Evolutionary conservation across 2,797 vertebrate genomes (phyloP), one percentile per base, ranked within the genome.

Genomic region (Acomys russatus): DNA sequence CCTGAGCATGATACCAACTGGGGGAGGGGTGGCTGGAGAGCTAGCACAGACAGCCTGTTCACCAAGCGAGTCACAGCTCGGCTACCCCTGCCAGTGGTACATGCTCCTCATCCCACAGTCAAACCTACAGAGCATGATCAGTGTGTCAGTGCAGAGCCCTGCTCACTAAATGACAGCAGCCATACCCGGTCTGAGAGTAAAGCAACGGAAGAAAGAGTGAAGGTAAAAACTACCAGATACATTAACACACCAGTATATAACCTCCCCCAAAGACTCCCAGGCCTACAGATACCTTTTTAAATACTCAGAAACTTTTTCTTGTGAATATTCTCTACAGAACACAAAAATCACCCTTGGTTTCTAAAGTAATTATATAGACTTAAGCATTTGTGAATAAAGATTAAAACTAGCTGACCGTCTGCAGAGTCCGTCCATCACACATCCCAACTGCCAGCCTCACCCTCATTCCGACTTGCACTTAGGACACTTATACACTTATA

Each of bases 321-420:
- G 14, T 87, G 74, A 89, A 51, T 59, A 71, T 83, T 96, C 88
- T 84, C 79, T 82, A 38, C 2, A 49, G 77, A 84, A 76, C 59
- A 92, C 83, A 83, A 82, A 93, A 95, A 91, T 80, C 74, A 73
- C 73, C 82, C 92, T 86, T 66, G 79, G 73, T 80, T 94, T 95
- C 91, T 85, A 95, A 88, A 95, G 84, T 70, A 91, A 88, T 94
- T 94, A 96, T 64, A 93, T 92, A 95, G 78, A 94, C 30, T 83
- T 84, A 90, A 77, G 70, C 92, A 79, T 77, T 38, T 64, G 54
- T 66, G 83, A 94, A 74, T 74, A 94, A 95, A 92, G 74, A 84
- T 90, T 63, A 89, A 18, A 92, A 92, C 94, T 17, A 30, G 76
- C 84, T 92, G 77, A 64, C 51, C 23, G 54, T 54, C 44, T 61